These are phyloP conservation scores for Odobenus rosmarus DNA, from an alignment of 2,113 vertebrate genomes.

Conservation along the genomic window DNA sequence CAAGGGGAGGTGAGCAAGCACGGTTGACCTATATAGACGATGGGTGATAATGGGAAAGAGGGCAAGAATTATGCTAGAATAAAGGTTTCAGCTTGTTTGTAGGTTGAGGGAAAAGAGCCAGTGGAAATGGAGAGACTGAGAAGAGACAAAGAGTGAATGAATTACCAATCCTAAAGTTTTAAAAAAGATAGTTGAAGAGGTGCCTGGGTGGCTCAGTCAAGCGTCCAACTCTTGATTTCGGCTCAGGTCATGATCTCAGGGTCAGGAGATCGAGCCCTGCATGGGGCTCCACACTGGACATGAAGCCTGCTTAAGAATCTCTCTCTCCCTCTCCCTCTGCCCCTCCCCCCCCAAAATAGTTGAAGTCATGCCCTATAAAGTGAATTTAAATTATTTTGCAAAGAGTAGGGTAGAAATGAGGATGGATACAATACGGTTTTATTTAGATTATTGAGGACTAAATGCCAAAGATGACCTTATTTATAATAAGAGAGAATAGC, in stretches of 20 bases:
- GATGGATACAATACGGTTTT: not conserved
- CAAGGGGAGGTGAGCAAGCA: not conserved
- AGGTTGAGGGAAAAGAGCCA: not conserved
- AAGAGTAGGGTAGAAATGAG: not conserved
- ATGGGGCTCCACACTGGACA: not conserved
- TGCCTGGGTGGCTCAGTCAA: not conserved
- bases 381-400: not conserved
- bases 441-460: not conserved
- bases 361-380: not conserved
- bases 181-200: not conserved
- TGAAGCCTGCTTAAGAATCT: not conserved
- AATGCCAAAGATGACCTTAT: conserved; percentile 4
- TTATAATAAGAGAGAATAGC: not conserved
- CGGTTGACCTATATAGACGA: no score
- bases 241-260: not conserved
- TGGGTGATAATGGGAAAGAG: not conserved
- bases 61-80: not conserved
- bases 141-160: not conserved
- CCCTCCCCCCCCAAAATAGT: not conserved
- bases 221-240: not conserved
- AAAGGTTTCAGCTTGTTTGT: not conserved
- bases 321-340: not conserved
- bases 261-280: not conserved
- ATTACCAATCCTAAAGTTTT: not conserved
- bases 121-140: not conserved